These are phyloP conservation scores for Oryzias woworae DNA, from an alignment of 2,113 vertebrate genomes.

Conservation along the genomic window DNA sequence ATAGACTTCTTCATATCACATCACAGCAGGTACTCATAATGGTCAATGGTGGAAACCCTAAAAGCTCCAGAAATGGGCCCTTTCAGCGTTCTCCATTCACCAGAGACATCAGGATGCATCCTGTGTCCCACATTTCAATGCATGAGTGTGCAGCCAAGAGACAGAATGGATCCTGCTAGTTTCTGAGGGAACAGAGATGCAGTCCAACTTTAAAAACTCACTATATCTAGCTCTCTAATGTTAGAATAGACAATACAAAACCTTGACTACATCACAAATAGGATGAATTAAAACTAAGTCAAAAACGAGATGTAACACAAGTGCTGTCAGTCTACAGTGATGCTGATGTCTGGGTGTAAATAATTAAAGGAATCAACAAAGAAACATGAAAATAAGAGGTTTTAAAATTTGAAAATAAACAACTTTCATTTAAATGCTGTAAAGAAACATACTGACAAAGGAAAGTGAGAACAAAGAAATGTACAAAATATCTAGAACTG, in stretches of 20 bases:
- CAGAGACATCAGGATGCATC: slow-evolving; percentile 49
- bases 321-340: neutral
- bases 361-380: too few species aligned
- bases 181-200: slow-evolving; percentile 28
- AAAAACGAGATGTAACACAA: slow-evolving; percentile 13
- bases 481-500: too few species aligned
- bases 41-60: neutral
- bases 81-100: slow-evolving; percentile 35
- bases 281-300: slow-evolving; percentile 39
- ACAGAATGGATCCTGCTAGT: slow-evolving; percentile 14
- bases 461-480: too few species aligned
- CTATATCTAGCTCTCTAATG: too few species aligned
- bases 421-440: too few species aligned
- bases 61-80: slow-evolving; percentile 19
- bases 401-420: too few species aligned
- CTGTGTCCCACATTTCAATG: slow-evolving; percentile 45
- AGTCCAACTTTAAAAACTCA: neutral
- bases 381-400: too few species aligned
- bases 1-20: neutral
- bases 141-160: slow-evolving; percentile 16
- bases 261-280: slow-evolving; percentile 5
- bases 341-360: too few species aligned
- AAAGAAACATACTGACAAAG: too few species aligned
- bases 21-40: neutral
- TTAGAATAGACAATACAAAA: too few species aligned